phyloP scores from a whole-genome alignment of 2,797 vertebrate genomes.

The Silurus aristotelis region DNA sequence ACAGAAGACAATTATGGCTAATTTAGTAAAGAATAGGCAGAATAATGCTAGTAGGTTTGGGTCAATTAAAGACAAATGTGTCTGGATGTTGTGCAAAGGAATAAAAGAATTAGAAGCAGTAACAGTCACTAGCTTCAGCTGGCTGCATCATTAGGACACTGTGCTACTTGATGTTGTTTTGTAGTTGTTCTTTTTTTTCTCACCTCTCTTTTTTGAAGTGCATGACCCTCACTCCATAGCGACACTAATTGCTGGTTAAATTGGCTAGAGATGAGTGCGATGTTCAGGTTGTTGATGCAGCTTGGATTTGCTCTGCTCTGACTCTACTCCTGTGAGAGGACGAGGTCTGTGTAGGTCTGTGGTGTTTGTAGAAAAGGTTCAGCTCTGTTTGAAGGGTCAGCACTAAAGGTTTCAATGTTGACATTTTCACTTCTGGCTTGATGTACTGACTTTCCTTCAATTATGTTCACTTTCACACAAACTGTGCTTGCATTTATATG shows the following conservation, averaged over 20 bases:
- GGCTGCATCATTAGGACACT: conserved; percentile 65
- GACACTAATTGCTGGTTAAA: conserved; percentile 72
- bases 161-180: conserved; percentile 31
- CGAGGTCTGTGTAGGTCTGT: conserved; percentile 18
- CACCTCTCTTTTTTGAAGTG: conserved; percentile 37
- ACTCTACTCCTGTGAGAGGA: conserved; percentile 42
- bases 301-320: conserved; percentile 35
- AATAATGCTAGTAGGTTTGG: conserved; percentile 35
- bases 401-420: conserved; percentile 35
- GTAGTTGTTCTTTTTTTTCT: conserved; percentile 27
- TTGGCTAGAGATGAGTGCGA: conserved; percentile 52
- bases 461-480: conserved; percentile 22
- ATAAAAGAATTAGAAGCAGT: background rate
- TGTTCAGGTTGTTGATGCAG: conserved; percentile 37
- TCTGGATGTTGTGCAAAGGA: conserved; percentile 59
- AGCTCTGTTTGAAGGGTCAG: conserved; percentile 50
- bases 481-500: background rate
- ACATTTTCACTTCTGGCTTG: conserved; percentile 11
- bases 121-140: conserved; percentile 36
- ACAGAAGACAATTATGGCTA: background rate
- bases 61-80: conserved; percentile 68
- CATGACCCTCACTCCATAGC: conserved; percentile 57
- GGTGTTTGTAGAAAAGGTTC: conserved; percentile 25
- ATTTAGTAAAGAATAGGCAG: background rate
- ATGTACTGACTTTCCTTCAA: conserved; percentile 28